Evolutionary conservation across 2,797 vertebrate genomes (phyloP), one percentile per base, ranked within the genome.

Genomic region (Halcyon chelicuti): DNA sequence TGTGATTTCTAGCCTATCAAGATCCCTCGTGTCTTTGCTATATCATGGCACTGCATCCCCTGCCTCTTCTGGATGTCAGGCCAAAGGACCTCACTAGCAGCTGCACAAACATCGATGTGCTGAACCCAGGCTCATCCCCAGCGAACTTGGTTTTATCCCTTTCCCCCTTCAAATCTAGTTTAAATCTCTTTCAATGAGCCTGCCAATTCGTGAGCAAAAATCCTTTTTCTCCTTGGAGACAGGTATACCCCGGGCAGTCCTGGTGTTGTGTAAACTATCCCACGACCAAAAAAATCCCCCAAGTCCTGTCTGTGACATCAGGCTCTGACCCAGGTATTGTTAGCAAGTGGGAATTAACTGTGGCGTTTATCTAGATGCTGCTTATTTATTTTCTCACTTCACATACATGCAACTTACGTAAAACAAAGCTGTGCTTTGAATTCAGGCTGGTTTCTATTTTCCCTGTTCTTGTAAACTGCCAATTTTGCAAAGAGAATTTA

Each of bases 311-410:
- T 11, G 17, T 54, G 51, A 54, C 28, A 54, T 28, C 51, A 54
- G 29, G 29, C 52, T 20, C 18, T 19, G 29, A n/a, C 29, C 52
- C 51, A 54, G 52, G 11, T 52, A 52, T 52, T 52, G 19, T 55
- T n/a, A 55, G 29, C 35, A 71, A 63, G 16, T 52, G 60, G 67
- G 12, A 93, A n/a, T 68, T 62, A 70, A 79, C 46, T 68, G 31
- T 95, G 71, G 22, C 39, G 71, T 94, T 86, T 80, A 77, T 54
- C n/a, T 93, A 29, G 33, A 26, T 71, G 22, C 44, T 67, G 18
- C 61, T 88, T 91, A 46, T 88, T 94, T 94, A 12, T 89, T 44
- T 95, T 86, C 52, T 86, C 14, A 16, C 35, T 76, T 87, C 20
- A 29, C 26, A 29, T 71, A 31, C 15, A 5, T 40, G 28, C n/a